Conservation (phyloP, 1,140 invertebrate species). For the Monomorium pharaonis region DNA sequence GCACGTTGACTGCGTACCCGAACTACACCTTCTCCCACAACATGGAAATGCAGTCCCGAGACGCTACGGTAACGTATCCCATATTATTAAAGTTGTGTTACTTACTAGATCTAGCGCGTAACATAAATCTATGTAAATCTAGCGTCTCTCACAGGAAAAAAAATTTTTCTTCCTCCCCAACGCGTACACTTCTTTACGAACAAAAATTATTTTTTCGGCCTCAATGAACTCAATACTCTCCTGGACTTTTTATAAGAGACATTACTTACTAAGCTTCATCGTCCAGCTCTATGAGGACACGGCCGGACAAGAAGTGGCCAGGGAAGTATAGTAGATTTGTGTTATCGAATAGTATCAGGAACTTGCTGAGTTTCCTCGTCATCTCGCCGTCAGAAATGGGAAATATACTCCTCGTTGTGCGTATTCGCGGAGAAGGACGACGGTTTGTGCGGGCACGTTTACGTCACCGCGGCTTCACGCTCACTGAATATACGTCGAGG, state of each 20-base stretch:
- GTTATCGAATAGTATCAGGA: slow-evolving; percentile 97
- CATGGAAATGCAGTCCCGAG: slow-evolving; percentile 95
- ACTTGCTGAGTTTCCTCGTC: slow-evolving; percentile 95
- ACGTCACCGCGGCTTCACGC: slow-evolving; percentile 63
- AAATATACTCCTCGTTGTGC: not conserved
- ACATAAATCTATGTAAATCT: not conserved
- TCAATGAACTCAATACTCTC: not conserved
- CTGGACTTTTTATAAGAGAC: not conserved
- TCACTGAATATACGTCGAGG: slow-evolving; percentile 57
- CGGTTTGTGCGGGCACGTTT: slow-evolving; percentile 34
- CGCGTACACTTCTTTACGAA: not conserved
- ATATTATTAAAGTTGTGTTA: slow-evolving; percentile 25
- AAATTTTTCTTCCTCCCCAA: not conserved
- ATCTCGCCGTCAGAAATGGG: slow-evolving; percentile 83
- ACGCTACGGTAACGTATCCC: slow-evolving; percentile 75
- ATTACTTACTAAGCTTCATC: slow-evolving; percentile 92
- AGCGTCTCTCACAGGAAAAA: too few relatives aligned
- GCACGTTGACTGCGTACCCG: slow-evolving; percentile 91
- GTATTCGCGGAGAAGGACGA: slow-evolving; percentile 2
- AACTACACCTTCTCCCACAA: slow-evolving; percentile 96
- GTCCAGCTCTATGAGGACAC: slow-evolving; percentile 96
- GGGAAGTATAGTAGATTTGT: slow-evolving; percentile 96
- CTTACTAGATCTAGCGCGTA: not conserved
- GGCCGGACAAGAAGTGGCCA: slow-evolving; percentile 95
- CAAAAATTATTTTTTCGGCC: not conserved